Base-by-base conservation (phyloP, 1,140 invertebrate genomes). In the Glossosoma conforme region DNA sequence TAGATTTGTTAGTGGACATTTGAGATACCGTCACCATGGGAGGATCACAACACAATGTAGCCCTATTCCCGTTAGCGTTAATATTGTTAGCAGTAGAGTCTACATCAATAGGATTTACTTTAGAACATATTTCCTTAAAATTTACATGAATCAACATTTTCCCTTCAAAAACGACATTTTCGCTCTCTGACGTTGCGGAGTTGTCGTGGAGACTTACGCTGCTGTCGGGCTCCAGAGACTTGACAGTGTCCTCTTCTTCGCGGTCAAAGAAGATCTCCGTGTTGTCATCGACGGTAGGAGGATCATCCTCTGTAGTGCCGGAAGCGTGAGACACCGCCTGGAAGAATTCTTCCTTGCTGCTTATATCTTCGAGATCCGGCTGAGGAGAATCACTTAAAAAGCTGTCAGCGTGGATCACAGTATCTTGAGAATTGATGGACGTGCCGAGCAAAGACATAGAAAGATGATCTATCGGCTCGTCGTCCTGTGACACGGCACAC, bases 401-500 rank as follows among this genome's bases (percentile, higher is more conserved):
- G 13, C 37, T 28, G 11, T 44, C 42, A n/a, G 32, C 24, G 9
- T 51, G 33, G 3, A 51, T 37, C 9, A 56, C 43, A 4, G 54
- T 56, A 15, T 54, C 44, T 38, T 54, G 56, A 47, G 56, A 52
- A 25, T 37, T 38, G 10, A 32, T 52, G 8, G 37, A 46, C 13
- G 45, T 44, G 41, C 35, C 44, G 2, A 53, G 38, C 9, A 52
- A 22, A 17, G 33, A 45, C 18, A 49, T 35, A 18, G 52, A 48
- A 19, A 44, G 21, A 9, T 49, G 40, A 43, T 59, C 22, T 40
- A 70, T 75, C 3, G 81, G 79, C 58, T 87, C 85, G 55, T 83
- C 81, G 6, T 81, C 77, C 65, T 87, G 84, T 62, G 83, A 84
- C 3, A 85, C 84, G 18, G 81, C 84, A 60, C 84, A 86, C 13